Evolutionary conservation across 1,140 invertebrate genomes (phyloP).

Genomic region (Periplaneta americana): DNA sequence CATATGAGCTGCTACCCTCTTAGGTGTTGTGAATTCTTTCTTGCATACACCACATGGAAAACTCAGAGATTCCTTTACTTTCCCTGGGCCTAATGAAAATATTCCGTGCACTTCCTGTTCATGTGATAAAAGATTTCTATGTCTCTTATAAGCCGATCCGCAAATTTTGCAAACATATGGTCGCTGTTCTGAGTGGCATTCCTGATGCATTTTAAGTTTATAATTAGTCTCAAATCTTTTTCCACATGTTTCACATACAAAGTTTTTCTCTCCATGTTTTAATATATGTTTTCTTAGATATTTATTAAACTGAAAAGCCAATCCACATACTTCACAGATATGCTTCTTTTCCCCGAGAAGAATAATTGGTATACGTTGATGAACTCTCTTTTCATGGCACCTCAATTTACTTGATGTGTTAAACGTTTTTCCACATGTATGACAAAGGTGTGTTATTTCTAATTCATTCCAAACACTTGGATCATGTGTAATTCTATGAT

Average conservation of each 20-base stretch:
- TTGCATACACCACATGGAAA: background rate
- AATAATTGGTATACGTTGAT: background rate
- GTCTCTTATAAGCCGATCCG: constrained; percentile 1
- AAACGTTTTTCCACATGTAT: background rate
- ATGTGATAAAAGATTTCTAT: background rate
- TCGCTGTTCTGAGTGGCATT: constrained; percentile 41
- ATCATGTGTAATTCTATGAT: background rate
- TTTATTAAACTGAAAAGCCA: background rate
- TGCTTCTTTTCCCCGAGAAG: background rate
- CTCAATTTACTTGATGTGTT: background rate
- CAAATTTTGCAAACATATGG: constrained; percentile 10
- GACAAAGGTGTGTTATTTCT: background rate
- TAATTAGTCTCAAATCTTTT: constrained; percentile 1
- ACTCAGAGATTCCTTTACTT: background rate
- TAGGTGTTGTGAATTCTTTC: background rate
- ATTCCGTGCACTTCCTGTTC: background rate
- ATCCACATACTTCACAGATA: background rate
- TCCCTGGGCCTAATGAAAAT: background rate
- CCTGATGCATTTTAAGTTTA: background rate
- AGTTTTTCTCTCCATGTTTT: constrained; percentile 3
- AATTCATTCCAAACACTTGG: background rate
- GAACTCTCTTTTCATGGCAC: background rate
- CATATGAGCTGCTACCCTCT: background rate
- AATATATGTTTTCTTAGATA: background rate
- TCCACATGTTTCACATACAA: background rate